A percentile compares a stretch with the other conserved stretches of the same genome.
Evolutionary conservation across 1,140 invertebrate genomes (phyloP).

Genomic region (Coboldia fuscipes): DNA sequence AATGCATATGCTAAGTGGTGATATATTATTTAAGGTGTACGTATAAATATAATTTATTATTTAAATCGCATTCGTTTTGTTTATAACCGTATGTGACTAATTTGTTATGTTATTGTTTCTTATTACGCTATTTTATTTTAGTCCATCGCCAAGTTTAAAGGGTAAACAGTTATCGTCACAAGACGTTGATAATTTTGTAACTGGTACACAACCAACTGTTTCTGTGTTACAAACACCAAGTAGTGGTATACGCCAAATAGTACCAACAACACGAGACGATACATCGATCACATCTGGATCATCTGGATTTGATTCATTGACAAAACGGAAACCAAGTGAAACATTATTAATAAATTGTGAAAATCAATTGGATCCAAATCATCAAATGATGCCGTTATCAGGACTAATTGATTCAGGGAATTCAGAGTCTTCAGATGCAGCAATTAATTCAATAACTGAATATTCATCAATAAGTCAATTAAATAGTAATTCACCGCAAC

Average conservation of each 20-base stretch:
- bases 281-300: conserved; percentile 54
- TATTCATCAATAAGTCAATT: background rate
- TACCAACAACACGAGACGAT: conserved; percentile 30
- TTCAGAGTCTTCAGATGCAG: conserved; percentile 19
- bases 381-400: too few relatives aligned
- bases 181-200: conserved; percentile 13
- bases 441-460: background rate
- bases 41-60: conserved; percentile 15
- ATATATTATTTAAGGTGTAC: conserved; percentile 96
- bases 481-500: background rate
- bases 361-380: conserved; percentile 13
- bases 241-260: conserved; percentile 7
- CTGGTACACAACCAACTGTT: background rate
- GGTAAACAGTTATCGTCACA: conserved; percentile 29
- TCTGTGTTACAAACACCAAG: background rate
- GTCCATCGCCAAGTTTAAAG: conserved; percentile 44
- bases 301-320: conserved; percentile 63
- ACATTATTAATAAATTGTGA: conserved; percentile 29
- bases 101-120: conserved; percentile 1
- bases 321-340: conserved; percentile 38
- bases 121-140: conserved; percentile 13
- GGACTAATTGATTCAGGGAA: conserved; percentile 19
- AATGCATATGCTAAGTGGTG: conserved; percentile 85
- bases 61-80: conserved; percentile 3
- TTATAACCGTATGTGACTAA: conserved; percentile 6